A percentile compares a stretch with the other conserved stretches of the same genome.
Conservation (phyloP, 2,797 vertebrate genomes). For the Setipinna tenuifilis region DNA sequence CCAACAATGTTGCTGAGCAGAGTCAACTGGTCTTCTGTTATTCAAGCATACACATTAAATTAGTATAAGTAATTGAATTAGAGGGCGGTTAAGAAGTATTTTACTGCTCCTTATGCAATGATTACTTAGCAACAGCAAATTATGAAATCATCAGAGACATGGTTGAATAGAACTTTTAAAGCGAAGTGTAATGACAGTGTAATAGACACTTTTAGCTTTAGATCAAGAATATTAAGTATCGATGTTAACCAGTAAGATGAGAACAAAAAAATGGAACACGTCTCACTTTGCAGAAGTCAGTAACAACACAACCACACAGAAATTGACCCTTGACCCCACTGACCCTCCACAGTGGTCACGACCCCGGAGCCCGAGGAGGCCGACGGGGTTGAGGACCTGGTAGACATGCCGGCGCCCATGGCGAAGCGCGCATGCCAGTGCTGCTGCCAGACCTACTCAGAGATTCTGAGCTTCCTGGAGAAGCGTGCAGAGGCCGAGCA, state of each 20-base stretch:
- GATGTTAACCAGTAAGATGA: not conserved
- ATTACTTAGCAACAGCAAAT: not conserved
- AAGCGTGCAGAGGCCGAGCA: constrained; percentile 80
- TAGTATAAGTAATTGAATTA: too few species aligned
- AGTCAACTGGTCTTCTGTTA: too few species aligned
- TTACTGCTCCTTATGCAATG: too few species aligned
- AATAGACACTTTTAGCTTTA: too few species aligned
- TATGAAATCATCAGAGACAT: too few species aligned
- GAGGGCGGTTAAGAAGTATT: too few species aligned
- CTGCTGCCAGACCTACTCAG: constrained; percentile 82
- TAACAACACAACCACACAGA: not conserved
- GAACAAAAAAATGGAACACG: not conserved
- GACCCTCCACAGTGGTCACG: not conserved
- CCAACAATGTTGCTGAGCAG: not conserved
- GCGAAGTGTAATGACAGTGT: too few species aligned
- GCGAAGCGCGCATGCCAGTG: constrained; percentile 79
- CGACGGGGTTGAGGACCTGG: constrained; percentile 67
- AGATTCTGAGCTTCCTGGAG: constrained; percentile 81
- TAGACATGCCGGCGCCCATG: constrained; percentile 64
- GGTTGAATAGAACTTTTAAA: too few species aligned
- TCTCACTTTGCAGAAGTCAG: not conserved
- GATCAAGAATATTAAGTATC: too few species aligned
- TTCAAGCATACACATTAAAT: too few species aligned
- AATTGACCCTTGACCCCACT: not conserved
- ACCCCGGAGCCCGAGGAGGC: constrained; percentile 44